These are phyloP conservation scores for Cossypha caffra DNA, from an alignment of 2,797 vertebrate species.

Conservation along the genomic window DNA sequence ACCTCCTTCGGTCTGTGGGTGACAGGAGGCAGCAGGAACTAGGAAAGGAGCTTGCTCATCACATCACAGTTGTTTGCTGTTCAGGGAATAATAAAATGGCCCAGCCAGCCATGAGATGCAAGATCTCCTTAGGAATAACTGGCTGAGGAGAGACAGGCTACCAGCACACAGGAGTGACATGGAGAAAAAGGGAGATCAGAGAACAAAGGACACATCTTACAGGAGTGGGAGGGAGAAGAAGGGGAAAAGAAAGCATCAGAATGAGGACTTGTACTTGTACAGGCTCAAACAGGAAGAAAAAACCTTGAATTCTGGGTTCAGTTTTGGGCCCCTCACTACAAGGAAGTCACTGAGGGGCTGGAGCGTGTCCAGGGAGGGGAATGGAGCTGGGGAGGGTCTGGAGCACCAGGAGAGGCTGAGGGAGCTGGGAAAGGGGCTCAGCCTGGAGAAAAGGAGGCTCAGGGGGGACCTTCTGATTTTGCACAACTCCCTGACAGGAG, in stretches of 20 bases:
- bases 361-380: accelerated
- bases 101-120: not conserved
- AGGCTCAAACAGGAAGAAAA: not conserved
- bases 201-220: not conserved
- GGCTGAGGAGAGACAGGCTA: not conserved
- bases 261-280: not conserved
- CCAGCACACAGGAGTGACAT: not conserved
- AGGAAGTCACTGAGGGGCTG: not conserved
- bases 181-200: not conserved
- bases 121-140: not conserved
- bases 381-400: accelerated
- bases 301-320: not conserved
- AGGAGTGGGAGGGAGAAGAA: not conserved
- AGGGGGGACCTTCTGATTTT: accelerated
- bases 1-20: not conserved
- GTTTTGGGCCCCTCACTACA: not conserved
- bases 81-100: not conserved
- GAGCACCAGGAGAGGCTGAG: not conserved
- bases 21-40: not conserved
- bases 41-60: not conserved
- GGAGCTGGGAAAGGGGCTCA: not conserved
- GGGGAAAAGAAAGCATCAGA: not conserved
- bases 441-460: not conserved
- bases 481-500: not conserved
- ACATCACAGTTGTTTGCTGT: not conserved